Evolutionary conservation across 2,797 vertebrate genomes (phyloP).

Genomic region (Tangara arthus): DNA sequence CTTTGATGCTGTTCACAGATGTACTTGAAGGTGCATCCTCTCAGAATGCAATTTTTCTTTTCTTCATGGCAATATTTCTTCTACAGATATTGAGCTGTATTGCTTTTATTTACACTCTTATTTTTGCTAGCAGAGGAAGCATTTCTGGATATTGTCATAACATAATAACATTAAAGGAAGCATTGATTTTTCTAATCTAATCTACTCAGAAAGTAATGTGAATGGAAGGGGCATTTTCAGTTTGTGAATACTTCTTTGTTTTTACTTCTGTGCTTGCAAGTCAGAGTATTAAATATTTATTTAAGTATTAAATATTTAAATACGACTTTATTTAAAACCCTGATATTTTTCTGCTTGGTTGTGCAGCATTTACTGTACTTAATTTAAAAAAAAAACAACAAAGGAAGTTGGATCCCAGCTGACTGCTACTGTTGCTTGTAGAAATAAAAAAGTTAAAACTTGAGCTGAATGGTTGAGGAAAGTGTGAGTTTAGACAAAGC

Average conservation of each 20-base stretch:
- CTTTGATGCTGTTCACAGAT: not conserved
- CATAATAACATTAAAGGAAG: not conserved
- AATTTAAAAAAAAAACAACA: not conserved
- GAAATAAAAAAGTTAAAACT: not conserved
- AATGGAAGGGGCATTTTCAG: not conserved
- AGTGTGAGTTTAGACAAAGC: not conserved
- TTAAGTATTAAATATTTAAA: not conserved
- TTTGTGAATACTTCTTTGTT: not conserved
- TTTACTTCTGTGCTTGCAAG: not conserved
- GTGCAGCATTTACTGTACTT: not conserved
- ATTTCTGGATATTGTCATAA: not conserved
- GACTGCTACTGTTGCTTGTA: not conserved
- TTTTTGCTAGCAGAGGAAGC: not conserved
- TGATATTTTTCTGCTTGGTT: not conserved
- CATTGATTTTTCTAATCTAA: slow-evolving; percentile 2
- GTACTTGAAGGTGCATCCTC: not conserved
- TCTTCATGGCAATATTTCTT: not conserved
- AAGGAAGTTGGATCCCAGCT: not conserved
- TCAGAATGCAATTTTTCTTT: not conserved
- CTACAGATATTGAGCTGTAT: not conserved
- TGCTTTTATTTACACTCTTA: not conserved
- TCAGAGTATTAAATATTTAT: not conserved
- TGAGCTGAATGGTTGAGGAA: not conserved
- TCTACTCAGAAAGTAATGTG: not conserved
- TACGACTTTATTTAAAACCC: not conserved